A percentile compares a stretch with the other conserved stretches of the same genome.
phyloP scores from a whole-genome alignment of 2,888 invertebrate species.

The Leptinotarsa juncta region DNA sequence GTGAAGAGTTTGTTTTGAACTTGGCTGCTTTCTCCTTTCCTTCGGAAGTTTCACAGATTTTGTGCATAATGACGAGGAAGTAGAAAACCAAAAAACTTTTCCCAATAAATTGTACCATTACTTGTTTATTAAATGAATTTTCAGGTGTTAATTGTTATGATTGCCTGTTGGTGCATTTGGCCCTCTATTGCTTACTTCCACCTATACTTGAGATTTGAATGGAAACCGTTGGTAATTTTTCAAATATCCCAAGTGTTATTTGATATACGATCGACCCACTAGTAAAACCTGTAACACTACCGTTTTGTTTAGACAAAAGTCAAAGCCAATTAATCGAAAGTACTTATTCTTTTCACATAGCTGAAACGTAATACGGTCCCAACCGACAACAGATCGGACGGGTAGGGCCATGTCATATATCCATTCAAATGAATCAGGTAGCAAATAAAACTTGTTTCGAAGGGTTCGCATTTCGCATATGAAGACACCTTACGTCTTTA shows the following conservation, averaged over 20 bases:
- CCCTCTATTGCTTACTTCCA: too few species aligned
- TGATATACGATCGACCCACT: background rate
- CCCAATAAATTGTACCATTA: too few species aligned
- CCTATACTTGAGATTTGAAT: background rate
- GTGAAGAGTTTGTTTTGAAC: too few species aligned
- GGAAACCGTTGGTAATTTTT: background rate
- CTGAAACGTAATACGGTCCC: slow-evolving; percentile 32
- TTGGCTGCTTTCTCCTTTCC: too few species aligned
- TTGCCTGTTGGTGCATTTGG: too few species aligned
- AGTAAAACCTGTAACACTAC: slow-evolving; percentile 2
- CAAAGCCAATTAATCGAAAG: slow-evolving; percentile 18
- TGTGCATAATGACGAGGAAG: too few species aligned
- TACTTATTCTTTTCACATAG: slow-evolving; percentile 28
- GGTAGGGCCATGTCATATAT: slow-evolving; percentile 31
- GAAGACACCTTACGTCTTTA: slow-evolving; percentile 45
- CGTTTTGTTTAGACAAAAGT: slow-evolving; percentile 18
- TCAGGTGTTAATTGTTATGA: too few species aligned
- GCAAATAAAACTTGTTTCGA: slow-evolving; percentile 49
- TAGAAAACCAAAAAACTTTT: too few species aligned
- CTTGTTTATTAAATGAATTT: too few species aligned
- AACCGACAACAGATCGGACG: slow-evolving; percentile 30
- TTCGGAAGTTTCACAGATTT: too few species aligned
- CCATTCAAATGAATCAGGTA: slow-evolving; percentile 45
- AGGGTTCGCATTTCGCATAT: slow-evolving; percentile 44
- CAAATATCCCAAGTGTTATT: background rate